Base-by-base conservation (phyloP, 2,113 vertebrate species). In the Acanthochromis polyacanthus region DNA sequence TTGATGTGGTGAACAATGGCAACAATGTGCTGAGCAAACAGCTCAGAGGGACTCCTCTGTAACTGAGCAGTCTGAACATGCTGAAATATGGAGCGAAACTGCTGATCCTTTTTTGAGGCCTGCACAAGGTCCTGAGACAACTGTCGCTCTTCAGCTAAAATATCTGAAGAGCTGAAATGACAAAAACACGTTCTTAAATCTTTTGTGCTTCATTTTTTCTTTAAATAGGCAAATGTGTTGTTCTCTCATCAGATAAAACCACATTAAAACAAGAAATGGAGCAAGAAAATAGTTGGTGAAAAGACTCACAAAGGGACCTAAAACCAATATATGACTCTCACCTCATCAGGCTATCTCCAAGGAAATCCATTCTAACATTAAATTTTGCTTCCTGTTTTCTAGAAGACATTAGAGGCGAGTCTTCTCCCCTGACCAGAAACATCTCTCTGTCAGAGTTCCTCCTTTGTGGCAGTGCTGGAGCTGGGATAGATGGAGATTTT, bases 1-100 rank as follows among this genome's bases (percentile, higher is more conserved):
- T 97, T 97, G 25, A 98, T 95, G 17, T 99, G 96, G 84, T 99
- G 98, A 80, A 99, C 96, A 40, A 99, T 98, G 19, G 96, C 96
- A 92, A 99, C 97, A 52, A 99, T 97, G 77, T 99, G 98, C 65
- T 99, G 97, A 68, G 98, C 96, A 93, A 99, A 99, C 51, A 98
- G 92, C 71, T 99, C 98, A 7, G 96, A 97, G 14, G 97, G 96
- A 75, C 96, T 96, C 10, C 96, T 94, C 85, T 96, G 95, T 38
- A 94, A 91, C 87, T 96, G 96, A 75, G 96, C 95, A 63, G 95
- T 93, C 80, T 96, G 95, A 88, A 98, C 97, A 0, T 99, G 96
- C 57, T 99, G 97, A 89, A 98, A 98, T 91, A 98, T 97, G 0
- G 97, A 96, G 58, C 96, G 96, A 67, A 99, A 97, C 81, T 97